These are phyloP conservation scores for Phrynocephalus forsythii DNA, from an alignment of 2,797 vertebrate species.

Conservation along the genomic window DNA sequence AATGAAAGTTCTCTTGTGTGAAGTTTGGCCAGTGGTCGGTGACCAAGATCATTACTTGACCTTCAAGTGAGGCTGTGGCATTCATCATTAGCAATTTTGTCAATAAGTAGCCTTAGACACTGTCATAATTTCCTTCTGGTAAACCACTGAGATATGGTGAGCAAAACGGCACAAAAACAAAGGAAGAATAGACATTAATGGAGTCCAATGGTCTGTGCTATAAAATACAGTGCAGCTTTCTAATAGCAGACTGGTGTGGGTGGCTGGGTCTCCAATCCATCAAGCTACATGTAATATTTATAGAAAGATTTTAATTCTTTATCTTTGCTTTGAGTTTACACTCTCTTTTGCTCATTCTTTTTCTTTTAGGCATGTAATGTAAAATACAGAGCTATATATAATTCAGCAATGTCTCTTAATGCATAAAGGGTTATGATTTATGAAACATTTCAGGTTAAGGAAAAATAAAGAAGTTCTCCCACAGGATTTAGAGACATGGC, in stretches of 20 bases:
- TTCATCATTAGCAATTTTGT: conserved; percentile 31
- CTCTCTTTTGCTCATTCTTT: conserved; percentile 1
- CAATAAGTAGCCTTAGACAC: conserved; percentile 27
- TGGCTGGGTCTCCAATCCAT: background rate
- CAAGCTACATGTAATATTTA: conserved; percentile 41
- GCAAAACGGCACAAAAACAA: conserved; percentile 15
- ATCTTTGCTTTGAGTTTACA: conserved; percentile 42
- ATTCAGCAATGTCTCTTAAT: conserved; percentile 43
- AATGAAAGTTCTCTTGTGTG: background rate
- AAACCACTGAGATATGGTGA: background rate
- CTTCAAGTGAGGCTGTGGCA: background rate
- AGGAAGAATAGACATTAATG: conserved; percentile 37
- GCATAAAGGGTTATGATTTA: background rate
- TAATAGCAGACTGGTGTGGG: conserved; percentile 11
- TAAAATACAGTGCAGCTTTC: conserved; percentile 17
- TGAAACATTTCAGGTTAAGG: conserved; percentile 34
- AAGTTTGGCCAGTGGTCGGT: background rate
- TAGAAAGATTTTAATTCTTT: conserved; percentile 48
- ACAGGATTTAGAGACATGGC: fast-evolving
- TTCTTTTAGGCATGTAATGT: conserved; percentile 24
- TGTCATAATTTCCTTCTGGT: conserved; percentile 43
- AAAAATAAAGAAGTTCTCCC: background rate
- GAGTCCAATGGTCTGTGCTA: background rate
- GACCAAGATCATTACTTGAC: background rate
- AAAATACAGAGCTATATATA: conserved; percentile 37